phyloP scores from a whole-genome alignment of 2,113 vertebrate genomes.

The Mionectes macconnelli region DNA sequence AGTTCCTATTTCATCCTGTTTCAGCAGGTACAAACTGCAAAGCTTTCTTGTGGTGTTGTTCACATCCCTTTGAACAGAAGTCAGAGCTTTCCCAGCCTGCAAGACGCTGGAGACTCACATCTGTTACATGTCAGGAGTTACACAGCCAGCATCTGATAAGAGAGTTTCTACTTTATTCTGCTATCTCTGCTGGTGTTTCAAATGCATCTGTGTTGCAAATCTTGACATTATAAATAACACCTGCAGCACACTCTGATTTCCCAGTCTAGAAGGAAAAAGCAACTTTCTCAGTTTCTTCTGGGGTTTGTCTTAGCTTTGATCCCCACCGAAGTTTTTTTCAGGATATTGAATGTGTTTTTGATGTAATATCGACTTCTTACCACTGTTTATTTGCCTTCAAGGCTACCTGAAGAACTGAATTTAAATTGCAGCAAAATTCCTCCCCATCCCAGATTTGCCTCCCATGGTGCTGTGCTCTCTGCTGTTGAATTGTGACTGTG shows the following conservation, averaged over 20 bases:
- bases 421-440: background rate
- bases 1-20: background rate
- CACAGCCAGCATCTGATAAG: background rate
- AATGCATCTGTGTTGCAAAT: background rate
- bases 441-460: background rate
- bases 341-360: background rate
- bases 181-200: background rate
- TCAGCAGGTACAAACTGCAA: background rate
- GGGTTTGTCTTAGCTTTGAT: background rate
- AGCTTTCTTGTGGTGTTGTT: background rate
- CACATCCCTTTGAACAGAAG: background rate
- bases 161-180: background rate
- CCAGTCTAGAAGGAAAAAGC: background rate
- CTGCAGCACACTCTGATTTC: background rate
- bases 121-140: background rate
- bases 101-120: background rate
- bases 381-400: background rate
- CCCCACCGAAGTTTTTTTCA: background rate
- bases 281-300: background rate
- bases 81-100: background rate
- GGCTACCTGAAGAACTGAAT: background rate
- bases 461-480: background rate
- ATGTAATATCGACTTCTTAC: background rate
- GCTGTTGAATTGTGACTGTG: background rate
- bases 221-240: background rate